These are phyloP conservation scores for Caenorhabditis sp. DNA, from an alignment of 2,888 invertebrate genomes.

Conservation along the genomic window DNA sequence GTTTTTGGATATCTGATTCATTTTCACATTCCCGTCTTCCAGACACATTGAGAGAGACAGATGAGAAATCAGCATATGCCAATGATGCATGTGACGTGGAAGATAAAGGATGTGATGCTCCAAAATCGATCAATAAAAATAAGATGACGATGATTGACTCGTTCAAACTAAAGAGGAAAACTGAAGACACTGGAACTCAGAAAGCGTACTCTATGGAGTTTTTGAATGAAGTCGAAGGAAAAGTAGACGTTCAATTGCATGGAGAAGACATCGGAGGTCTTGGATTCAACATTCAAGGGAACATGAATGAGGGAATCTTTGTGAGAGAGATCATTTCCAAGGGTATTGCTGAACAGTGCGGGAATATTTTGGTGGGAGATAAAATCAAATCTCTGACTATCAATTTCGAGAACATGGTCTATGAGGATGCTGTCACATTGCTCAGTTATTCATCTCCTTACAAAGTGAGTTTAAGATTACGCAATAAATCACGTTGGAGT, in stretches of 20 bases:
- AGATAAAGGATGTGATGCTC: conserved; percentile 69
- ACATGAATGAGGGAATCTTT: conserved; percentile 92
- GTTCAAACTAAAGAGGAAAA: conserved; percentile 73
- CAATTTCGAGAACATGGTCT: conserved; percentile 92
- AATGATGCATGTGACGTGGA: conserved; percentile 72
- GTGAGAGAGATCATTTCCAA: conserved; percentile 92
- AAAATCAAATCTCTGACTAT: conserved; percentile 92
- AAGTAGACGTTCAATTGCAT: conserved; percentile 71
- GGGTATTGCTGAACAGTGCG: conserved; percentile 92
- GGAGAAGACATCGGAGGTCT: conserved; percentile 74
- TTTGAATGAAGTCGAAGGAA: conserved; percentile 74
- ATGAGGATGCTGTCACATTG: conserved; percentile 93
- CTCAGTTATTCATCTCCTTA: conserved; percentile 94
- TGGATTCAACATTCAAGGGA: conserved; percentile 87
- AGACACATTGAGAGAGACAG: conserved; percentile 47
- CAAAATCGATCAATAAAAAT: conserved; percentile 48
- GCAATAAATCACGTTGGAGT: too few relatives aligned
- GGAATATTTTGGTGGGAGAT: conserved; percentile 90
- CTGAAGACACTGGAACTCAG: conserved; percentile 72
- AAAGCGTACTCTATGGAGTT: conserved; percentile 75
- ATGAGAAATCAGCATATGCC: conserved; percentile 71
- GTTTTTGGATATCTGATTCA: neutral
- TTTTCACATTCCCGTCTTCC: neutral
- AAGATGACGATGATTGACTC: conserved; percentile 78
- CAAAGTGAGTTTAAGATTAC: conserved; percentile 87